A percentile compares a stretch with the other conserved stretches of the same genome.
phyloP scores from a whole-genome alignment of 2,797 vertebrate genomes.

The Sorex maritimensis region DNA sequence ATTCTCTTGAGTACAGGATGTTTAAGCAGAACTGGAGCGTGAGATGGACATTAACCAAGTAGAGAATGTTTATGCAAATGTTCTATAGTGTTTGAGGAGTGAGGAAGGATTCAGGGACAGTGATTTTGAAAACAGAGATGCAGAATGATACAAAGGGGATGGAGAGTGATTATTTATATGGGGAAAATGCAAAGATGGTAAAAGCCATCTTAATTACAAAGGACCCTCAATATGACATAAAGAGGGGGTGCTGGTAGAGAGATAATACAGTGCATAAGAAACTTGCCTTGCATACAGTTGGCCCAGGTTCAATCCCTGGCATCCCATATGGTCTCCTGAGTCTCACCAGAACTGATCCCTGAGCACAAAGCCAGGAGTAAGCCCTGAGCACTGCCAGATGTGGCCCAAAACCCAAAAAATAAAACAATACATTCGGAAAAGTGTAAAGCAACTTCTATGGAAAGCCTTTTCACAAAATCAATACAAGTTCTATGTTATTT shows the following conservation, averaged over 20 bases:
- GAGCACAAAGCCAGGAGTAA: too few relatives aligned
- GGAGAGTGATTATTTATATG: background rate
- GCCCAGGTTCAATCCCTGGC: too few relatives aligned
- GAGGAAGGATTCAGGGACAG: background rate
- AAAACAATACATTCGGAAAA: slow-evolving; percentile 36
- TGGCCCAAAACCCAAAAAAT: too few relatives aligned
- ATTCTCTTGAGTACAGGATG: background rate
- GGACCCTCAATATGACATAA: background rate
- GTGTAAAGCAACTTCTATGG: background rate
- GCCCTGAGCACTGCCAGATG: too few relatives aligned
- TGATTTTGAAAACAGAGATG: background rate
- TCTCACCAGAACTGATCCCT: too few relatives aligned
- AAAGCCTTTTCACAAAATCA: background rate
- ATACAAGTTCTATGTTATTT: background rate
- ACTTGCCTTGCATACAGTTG: too few relatives aligned
- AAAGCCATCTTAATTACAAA: background rate
- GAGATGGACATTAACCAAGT: background rate
- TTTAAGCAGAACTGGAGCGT: background rate
- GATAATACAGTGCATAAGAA: too few relatives aligned
- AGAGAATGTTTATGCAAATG: background rate
- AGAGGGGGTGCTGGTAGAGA: too few relatives aligned
- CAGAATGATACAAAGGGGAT: background rate
- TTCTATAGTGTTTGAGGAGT: background rate
- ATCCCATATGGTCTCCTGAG: too few relatives aligned
- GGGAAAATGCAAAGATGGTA: background rate